Conservation (phyloP, 2,113 vertebrate species). For the Mormyrus iriodes region DNA sequence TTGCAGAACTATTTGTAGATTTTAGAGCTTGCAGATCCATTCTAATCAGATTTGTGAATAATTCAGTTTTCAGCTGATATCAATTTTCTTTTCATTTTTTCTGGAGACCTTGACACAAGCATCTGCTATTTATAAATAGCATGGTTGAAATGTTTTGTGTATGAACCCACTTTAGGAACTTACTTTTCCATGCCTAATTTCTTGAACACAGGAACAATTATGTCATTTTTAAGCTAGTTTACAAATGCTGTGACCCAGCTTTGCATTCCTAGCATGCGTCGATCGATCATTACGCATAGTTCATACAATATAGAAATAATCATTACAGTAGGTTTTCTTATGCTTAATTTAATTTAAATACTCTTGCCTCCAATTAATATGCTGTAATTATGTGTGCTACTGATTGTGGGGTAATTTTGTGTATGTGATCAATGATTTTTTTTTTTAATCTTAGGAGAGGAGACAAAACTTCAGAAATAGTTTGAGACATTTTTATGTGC, state of each 20-base stretch:
- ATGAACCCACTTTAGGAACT: background rate
- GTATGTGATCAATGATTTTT: background rate
- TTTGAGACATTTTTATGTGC: background rate
- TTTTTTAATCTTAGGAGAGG: background rate
- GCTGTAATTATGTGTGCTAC: background rate
- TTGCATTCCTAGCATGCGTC: background rate
- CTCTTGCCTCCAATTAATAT: background rate
- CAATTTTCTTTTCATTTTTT: background rate
- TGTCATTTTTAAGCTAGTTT: background rate
- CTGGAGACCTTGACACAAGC: background rate
- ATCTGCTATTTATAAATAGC: background rate
- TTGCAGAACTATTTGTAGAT: background rate
- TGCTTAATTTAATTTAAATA: background rate
- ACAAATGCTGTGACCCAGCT: background rate
- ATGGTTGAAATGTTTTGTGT: background rate
- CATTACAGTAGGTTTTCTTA: background rate
- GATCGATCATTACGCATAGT: background rate
- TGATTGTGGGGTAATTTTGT: background rate
- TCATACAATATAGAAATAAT: background rate
- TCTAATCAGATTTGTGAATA: background rate
- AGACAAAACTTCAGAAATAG: background rate
- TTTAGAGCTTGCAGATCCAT: background rate
- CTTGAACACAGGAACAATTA: background rate
- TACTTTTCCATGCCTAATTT: background rate
- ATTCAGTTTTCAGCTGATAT: background rate